Conservation (phyloP, 2,797 vertebrate species). For the Pogoniulus pusillus region DNA sequence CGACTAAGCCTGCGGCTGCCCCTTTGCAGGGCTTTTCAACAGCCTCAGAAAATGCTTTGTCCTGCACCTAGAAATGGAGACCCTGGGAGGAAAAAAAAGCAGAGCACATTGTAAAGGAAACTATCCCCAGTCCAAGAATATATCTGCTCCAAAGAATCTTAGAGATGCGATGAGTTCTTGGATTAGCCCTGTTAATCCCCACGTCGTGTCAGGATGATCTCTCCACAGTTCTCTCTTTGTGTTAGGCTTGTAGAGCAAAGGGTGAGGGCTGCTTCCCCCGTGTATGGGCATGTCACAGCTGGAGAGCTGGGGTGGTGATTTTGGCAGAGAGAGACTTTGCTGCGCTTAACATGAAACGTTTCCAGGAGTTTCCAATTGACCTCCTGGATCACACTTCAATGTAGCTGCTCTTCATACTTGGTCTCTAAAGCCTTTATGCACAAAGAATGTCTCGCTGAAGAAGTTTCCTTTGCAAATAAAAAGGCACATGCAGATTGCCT, state of each 20-base stretch:
- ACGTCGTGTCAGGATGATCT: background rate
- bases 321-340: background rate
- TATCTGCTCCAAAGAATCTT: background rate
- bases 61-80: background rate
- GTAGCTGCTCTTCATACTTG: slow-evolving; percentile 3
- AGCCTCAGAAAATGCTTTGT: background rate
- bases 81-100: background rate
- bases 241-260: background rate
- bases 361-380: background rate
- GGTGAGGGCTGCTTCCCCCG: background rate
- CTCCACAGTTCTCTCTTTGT: background rate
- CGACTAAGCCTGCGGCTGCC: background rate
- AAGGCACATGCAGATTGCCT: background rate
- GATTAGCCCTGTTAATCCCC: background rate
- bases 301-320: background rate
- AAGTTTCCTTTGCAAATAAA: background rate
- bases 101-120: background rate
- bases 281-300: background rate
- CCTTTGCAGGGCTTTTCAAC: background rate
- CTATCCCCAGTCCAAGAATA: background rate
- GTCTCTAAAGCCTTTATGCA: background rate
- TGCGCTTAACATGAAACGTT: background rate
- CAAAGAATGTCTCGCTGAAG: background rate
- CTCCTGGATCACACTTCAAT: background rate
- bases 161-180: background rate